Conservation (phyloP, 2,113 vertebrate genomes). For the Diphyllodes magnificus region DNA sequence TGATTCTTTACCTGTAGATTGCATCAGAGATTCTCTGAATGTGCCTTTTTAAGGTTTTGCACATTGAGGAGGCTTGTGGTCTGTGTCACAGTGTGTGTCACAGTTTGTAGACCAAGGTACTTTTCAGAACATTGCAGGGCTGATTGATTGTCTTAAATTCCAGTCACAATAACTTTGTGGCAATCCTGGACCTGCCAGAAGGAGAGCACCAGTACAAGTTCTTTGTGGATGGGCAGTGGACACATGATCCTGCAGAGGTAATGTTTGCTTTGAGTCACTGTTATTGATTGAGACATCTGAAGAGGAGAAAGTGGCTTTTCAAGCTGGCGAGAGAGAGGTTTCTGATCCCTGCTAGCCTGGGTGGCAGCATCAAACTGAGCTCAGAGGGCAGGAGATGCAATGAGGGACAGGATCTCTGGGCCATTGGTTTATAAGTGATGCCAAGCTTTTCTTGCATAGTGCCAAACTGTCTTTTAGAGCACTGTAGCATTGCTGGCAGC, state of each 20-base stretch:
- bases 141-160: conserved; percentile 20
- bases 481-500: neutral
- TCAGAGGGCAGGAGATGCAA: neutral
- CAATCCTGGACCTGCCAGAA: conserved; percentile 92
- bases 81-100: neutral
- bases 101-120: neutral
- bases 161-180: conserved; percentile 96
- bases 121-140: neutral
- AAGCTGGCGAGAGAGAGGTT: neutral
- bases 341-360: neutral
- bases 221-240: conserved; percentile 95
- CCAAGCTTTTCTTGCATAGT: neutral
- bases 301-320: neutral
- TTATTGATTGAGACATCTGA: neutral
- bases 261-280: neutral
- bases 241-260: conserved; percentile 90
- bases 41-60: neutral
- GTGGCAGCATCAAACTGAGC: neutral
- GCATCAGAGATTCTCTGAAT: neutral
- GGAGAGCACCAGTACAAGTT: conserved; percentile 99
- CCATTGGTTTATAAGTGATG: neutral
- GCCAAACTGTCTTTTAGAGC: neutral
- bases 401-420: neutral
- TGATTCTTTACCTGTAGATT: neutral
- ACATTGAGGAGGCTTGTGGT: neutral